phyloP scores from a whole-genome alignment of 2,113 vertebrate species.

The Phylloscopus whistleri region DNA sequence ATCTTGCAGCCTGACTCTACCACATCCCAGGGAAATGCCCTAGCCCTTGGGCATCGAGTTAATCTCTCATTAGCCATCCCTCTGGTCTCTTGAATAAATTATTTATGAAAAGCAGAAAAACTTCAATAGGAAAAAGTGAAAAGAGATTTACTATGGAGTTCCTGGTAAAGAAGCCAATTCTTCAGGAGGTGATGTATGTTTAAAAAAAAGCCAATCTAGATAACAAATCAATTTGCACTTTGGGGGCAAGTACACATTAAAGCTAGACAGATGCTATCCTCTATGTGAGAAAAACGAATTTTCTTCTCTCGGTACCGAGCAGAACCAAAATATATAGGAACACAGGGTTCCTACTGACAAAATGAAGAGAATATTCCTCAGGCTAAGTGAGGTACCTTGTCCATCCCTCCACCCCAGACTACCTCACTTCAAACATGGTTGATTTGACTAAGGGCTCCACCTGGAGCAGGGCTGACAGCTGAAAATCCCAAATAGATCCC shows the following conservation, averaged over 20 bases:
- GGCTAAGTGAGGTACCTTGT: neutral
- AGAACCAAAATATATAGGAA: neutral
- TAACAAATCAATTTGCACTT: conserved; percentile 25
- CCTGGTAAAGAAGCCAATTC: conserved; percentile 21
- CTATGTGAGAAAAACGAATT: neutral
- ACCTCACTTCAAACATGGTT: neutral
- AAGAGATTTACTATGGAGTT: conserved; percentile 38
- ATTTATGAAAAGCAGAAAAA: conserved; percentile 61
- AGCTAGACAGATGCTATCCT: neutral
- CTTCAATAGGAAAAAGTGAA: conserved; percentile 58
- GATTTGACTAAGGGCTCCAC: neutral
- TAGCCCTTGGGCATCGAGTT: conserved; percentile 52
- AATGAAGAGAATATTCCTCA: neutral
- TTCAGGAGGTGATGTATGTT: neutral
- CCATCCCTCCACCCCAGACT: neutral
- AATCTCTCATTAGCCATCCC: conserved; percentile 64
- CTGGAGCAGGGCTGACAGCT: neutral
- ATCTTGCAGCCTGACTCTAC: conserved; percentile 55
- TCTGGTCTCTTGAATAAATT: conserved; percentile 62
- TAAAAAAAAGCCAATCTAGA: neutral
- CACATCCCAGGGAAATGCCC: conserved; percentile 66
- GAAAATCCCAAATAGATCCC: neutral
- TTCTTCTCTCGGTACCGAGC: neutral
- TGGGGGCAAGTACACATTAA: neutral
- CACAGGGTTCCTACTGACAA: neutral